These are phyloP conservation scores for Trichonephila clavipes DNA, from an alignment of 1,140 invertebrate species.

Conservation along the genomic window DNA sequence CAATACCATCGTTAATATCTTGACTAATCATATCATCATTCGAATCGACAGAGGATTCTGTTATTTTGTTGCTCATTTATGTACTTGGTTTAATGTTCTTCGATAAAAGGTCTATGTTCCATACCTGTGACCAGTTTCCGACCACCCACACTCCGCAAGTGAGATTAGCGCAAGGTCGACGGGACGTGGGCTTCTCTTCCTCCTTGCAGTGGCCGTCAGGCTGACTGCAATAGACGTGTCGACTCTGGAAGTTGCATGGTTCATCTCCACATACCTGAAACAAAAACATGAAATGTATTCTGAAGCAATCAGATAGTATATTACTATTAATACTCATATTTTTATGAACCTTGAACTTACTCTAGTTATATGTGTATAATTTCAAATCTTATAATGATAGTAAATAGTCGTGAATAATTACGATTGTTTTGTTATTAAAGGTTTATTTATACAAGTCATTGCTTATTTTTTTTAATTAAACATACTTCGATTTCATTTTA, in stretches of 20 bases:
- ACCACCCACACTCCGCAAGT: conserved; percentile 81
- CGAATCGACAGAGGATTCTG: background rate
- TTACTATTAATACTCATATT: no score
- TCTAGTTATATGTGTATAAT: no score
- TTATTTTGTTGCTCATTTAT: background rate
- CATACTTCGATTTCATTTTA: no score
- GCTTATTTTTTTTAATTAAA: no score
- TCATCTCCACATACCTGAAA: conserved; percentile 81
- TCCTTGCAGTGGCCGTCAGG: conserved; percentile 78
- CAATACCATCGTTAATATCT: no score
- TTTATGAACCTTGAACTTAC: no score
- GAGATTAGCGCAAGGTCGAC: conserved; percentile 80
- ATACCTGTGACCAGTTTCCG: conserved; percentile 81
- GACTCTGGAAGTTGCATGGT: conserved; percentile 80
- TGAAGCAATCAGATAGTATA: no score
- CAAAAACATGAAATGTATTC: background rate
- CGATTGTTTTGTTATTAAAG: no score
- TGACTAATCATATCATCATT: no score
- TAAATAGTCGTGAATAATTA: no score
- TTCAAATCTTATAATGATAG: no score
- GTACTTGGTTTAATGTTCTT: background rate
- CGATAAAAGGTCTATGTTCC: conserved; percentile 11
- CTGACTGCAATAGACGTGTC: conserved; percentile 80
- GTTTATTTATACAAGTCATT: no score
- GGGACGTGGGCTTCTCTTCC: conserved; percentile 78